These are phyloP conservation scores for Clarias batrachus DNA, from an alignment of 2,113 vertebrate species.

Conservation along the genomic window DNA sequence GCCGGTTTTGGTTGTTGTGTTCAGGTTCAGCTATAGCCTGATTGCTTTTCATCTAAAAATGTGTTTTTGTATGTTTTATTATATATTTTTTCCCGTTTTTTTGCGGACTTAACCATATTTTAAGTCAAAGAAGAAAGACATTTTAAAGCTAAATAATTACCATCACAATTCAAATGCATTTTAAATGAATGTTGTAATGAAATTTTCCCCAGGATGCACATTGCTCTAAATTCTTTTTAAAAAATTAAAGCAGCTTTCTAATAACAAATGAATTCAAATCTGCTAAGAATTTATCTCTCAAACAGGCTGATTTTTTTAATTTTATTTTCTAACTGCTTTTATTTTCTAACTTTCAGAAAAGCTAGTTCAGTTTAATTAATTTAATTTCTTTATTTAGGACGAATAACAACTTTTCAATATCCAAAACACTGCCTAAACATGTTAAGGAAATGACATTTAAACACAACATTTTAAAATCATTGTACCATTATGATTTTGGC, in stretches of 20 bases:
- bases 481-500: slow-evolving; percentile 20
- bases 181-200: background rate
- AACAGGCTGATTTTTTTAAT: background rate
- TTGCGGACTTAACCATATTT: background rate
- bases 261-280: background rate
- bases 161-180: background rate
- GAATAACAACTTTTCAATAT: background rate
- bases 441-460: background rate
- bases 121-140: background rate
- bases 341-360: background rate
- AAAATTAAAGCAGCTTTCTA: too few species aligned
- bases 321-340: background rate
- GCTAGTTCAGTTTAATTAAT: background rate
- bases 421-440: background rate
- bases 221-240: background rate
- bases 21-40: background rate
- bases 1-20: background rate
- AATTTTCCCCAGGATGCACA: background rate
- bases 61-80: background rate
- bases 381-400: background rate
- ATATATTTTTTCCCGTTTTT: background rate
- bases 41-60: background rate
- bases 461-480: background rate
- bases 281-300: background rate
- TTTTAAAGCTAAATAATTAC: background rate